Conservation (phyloP, 2,797 vertebrate genomes). For the Threskiornis aethiopicus region DNA sequence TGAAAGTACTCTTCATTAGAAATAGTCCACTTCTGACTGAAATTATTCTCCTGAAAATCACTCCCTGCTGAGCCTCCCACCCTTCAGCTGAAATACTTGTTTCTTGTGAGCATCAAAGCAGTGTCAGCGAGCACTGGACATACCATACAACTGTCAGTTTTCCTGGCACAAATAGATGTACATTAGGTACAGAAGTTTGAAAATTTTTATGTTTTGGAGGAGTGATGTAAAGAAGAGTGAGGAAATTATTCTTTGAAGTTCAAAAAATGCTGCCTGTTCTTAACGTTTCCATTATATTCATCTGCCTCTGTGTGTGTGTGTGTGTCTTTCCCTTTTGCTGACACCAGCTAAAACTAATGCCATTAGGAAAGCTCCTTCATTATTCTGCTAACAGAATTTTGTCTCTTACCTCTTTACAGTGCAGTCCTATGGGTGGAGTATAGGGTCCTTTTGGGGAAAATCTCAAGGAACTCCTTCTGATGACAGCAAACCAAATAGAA, state of each 20-base stretch:
- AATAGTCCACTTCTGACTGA: neutral
- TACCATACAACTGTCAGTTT: neutral
- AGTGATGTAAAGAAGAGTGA: neutral
- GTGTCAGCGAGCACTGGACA: neutral
- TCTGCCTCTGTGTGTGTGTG: neutral
- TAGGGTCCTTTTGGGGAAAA: neutral
- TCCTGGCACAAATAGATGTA: neutral
- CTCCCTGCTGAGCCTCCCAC: neutral
- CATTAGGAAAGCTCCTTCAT: neutral
- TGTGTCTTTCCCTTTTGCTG: neutral
- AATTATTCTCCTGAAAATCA: neutral
- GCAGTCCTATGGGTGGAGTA: neutral
- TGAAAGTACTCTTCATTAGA: neutral
- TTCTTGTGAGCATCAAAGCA: neutral
- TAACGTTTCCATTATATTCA: neutral
- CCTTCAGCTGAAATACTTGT: neutral
- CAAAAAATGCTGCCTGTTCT: neutral
- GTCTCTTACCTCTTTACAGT: constrained; percentile 68
- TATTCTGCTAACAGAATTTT: neutral
- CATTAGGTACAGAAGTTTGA: neutral
- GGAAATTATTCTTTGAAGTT: neutral
- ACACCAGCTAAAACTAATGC: neutral
- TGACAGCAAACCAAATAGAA: neutral
- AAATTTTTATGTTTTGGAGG: neutral
- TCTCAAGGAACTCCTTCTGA: neutral